Base-by-base conservation (phyloP, 2,113 vertebrate species). In the Sorex araneus region DNA sequence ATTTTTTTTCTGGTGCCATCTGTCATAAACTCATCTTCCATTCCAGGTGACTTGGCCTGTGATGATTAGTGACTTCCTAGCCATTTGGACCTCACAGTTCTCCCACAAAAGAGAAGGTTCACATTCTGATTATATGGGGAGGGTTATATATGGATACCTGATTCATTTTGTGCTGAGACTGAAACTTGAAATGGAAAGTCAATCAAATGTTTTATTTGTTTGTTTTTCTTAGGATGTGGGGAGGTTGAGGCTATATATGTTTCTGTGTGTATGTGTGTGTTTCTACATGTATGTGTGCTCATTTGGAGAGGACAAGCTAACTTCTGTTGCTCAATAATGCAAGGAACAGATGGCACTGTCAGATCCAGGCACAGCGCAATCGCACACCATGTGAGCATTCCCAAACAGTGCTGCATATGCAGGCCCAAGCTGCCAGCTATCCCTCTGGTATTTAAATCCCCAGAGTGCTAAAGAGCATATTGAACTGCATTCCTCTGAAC, bases 341-440 rank as follows among this genome's bases (percentile, higher is more conserved):
- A 90, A 95, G 93, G 96, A 97, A 96, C 98, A 98, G 98, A 98
- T 98, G 98, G 97, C 73, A 27, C 93, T 97, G 97, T 97, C 98
- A 97, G 96, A 93, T 91, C 87, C 75, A 96, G 96, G 94, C 89
- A 43, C 70, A 40, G 93, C 5, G 66, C 75, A 90, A 66, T 87
- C 92, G 54, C 83, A 94, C 83, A n/a, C 0, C 83, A 86, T 28
- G 73, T 90, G 96, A 96, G 94, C 96, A 92, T 73, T 96, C 89
- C 94, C 94, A 78, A 84, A 67, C 1, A 84, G 91, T n/a, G 92
- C 84, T 91, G 91, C 89, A 23, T 94, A 67, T 4, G 69, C 92
- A 96, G 78, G 88, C 95, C 60, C 94, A 89, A 93, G 96, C 91
- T 97, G 96, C 97, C 96, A 92, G 67, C 69, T 82, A 16, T 80